phyloP scores from a whole-genome alignment of 1,140 invertebrate genomes.

The Lethrus apterus region DNA sequence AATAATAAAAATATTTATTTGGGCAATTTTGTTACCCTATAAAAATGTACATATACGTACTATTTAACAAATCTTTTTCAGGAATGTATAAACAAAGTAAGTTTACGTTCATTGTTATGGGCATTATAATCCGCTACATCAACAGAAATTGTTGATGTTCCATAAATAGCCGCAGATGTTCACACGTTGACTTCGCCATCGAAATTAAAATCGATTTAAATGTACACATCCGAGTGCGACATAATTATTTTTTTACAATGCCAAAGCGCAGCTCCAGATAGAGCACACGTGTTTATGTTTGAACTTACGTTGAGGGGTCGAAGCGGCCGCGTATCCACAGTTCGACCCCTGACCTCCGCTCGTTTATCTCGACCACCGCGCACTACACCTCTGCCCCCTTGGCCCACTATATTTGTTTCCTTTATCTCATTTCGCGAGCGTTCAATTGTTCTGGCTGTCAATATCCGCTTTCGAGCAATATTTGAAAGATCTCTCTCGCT shows the following conservation, averaged over 20 bases:
- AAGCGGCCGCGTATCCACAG: too few relatives aligned
- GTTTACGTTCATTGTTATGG: too few relatives aligned
- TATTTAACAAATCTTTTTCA: too few relatives aligned
- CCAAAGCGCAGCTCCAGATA: too few relatives aligned
- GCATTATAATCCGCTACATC: background rate
- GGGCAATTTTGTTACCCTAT: too few relatives aligned
- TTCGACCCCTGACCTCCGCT: slow-evolving; percentile 18
- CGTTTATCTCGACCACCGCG: slow-evolving; percentile 14
- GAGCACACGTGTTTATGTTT: slow-evolving; percentile 18
- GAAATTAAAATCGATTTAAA: background rate
- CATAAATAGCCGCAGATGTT: background rate
- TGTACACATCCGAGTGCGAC: background rate
- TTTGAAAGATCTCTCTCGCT: slow-evolving; percentile 22
- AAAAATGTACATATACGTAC: too few relatives aligned
- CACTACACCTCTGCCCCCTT: slow-evolving; percentile 17
- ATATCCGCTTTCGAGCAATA: slow-evolving; percentile 25
- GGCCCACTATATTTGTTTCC: slow-evolving; percentile 25
- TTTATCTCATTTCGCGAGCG: slow-evolving; percentile 28
- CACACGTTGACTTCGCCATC: background rate
- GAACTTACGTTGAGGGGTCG: too few relatives aligned
- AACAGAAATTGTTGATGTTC: background rate
- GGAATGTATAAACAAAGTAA: too few relatives aligned
- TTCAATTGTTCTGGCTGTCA: slow-evolving; percentile 29
- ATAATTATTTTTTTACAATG: background rate
- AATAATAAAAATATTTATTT: too few relatives aligned